Evolutionary conservation across 2,888 invertebrate genomes (phyloP), one percentile per base, ranked within the genome.

Genomic region (Brachynemurus nebulosus): DNA sequence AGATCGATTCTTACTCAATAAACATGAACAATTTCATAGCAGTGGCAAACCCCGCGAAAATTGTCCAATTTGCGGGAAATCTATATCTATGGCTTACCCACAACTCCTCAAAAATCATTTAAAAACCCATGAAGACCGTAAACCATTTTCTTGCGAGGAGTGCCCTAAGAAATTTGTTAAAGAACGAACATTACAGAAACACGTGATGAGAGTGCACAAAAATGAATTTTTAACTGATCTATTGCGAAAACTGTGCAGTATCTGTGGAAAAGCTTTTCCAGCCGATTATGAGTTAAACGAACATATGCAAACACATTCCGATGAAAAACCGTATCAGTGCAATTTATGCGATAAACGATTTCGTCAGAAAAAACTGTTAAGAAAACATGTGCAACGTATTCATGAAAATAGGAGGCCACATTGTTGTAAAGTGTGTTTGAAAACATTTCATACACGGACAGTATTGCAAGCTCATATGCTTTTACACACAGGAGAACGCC

Each of bases 101-200:
- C n/a, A n/a, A n/a, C n/a, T n/a, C n/a, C n/a, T n/a, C n/a, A n/a
- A n/a, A n/a, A n/a, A n/a, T n/a, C n/a, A n/a, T n/a, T n/a, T n/a
- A n/a, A n/a, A n/a, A n/a, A n/a, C n/a, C n/a, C n/a, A n/a, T n/a
- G n/a, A n/a, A n/a, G n/a, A n/a, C n/a, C n/a, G n/a, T n/a, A n/a
- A 66, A 49, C 62, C 63, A 21, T 66, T 57, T 49, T 52, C 56
- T 20, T 70, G 70, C 48, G 59, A 56, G 8, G 53, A 59, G 35
- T 70, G 70, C 52, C 54, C 59, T 6, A 68, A 67, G 51, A 54
- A 59, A 12, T 69, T 69, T 49, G 58, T 54, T 3, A 50, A 61
- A 11, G 52, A 58, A 40, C n/a, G n/a, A 12, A 30, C 30, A 11
- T 14, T 30, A n/a, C n/a, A 30, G n/a, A 14, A 30, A 30, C 30